These are phyloP conservation scores for Ochropleura plecta DNA, from an alignment of 2,888 invertebrate genomes.

Conservation along the genomic window DNA sequence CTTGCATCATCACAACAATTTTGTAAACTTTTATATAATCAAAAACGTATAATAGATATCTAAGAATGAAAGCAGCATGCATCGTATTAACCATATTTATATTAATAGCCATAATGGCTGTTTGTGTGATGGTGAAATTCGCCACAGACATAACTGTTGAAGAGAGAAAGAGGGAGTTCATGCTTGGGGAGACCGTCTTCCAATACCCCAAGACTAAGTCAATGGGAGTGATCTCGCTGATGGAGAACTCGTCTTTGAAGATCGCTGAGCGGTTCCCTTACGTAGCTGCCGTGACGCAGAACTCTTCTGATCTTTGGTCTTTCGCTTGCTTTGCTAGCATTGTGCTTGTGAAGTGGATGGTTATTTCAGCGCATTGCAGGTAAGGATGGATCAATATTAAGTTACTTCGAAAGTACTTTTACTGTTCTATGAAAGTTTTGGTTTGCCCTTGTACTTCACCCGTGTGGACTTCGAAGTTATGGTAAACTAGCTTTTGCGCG, in stretches of 20 bases:
- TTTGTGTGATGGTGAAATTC: slow-evolving; percentile 87
- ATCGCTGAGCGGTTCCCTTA: slow-evolving; percentile 78
- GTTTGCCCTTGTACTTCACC: background rate
- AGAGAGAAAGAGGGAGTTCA: slow-evolving; percentile 74
- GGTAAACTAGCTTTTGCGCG: no score
- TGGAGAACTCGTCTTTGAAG: slow-evolving; percentile 68
- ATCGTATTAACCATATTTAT: slow-evolving; percentile 78
- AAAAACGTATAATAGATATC: background rate
- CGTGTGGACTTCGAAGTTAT: no score
- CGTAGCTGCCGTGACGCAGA: slow-evolving; percentile 81
- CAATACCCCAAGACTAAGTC: slow-evolving; percentile 68
- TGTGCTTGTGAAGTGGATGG: slow-evolving; percentile 81
- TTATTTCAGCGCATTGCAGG: slow-evolving; percentile 84
- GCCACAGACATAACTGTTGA: slow-evolving; percentile 83
- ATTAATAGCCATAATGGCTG: slow-evolving; percentile 80
- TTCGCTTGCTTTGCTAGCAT: slow-evolving; percentile 84
- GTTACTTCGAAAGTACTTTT: background rate
- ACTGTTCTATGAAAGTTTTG: background rate
- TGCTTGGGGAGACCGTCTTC: slow-evolving; percentile 66
- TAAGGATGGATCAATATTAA: slow-evolving; percentile 3
- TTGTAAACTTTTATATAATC: background rate
- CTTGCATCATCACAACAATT: background rate
- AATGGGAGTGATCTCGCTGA: slow-evolving; percentile 78
- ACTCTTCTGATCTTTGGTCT: slow-evolving; percentile 75
- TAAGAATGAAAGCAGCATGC: slow-evolving; percentile 81